A percentile compares a stretch with the other conserved stretches of the same genome.
phyloP scores from a whole-genome alignment of 2,888 invertebrate genomes.

The Hipparchia sbordonii region DNA sequence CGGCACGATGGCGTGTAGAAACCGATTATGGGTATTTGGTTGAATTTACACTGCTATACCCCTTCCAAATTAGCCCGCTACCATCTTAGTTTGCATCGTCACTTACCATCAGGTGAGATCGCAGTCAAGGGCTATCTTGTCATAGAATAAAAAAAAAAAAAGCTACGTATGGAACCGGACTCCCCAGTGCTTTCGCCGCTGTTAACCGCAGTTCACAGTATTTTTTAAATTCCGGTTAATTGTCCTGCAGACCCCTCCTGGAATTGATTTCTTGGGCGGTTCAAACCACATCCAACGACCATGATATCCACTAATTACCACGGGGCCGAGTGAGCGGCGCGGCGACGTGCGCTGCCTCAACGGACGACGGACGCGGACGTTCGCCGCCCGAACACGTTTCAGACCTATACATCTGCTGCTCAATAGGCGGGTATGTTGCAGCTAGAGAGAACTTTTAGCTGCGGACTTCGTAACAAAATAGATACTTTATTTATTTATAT shows the following conservation, averaged over 20 bases:
- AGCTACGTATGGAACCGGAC: too few species aligned
- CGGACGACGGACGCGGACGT: constrained; percentile 33
- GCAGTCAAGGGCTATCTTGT: too few species aligned
- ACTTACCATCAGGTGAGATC: too few species aligned
- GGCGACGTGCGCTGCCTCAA: constrained; percentile 21
- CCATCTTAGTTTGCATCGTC: too few species aligned
- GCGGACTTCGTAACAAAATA: not conserved
- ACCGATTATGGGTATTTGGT: too few species aligned
- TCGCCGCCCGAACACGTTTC: constrained; percentile 38
- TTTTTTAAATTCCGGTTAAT: not conserved
- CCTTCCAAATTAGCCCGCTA: too few species aligned
- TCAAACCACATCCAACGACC: constrained; percentile 11
- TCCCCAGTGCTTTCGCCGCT: too few species aligned
- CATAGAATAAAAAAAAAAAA: too few species aligned
- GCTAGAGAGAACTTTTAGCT: not conserved
- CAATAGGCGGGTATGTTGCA: constrained; percentile 50
- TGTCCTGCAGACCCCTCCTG: not conserved
- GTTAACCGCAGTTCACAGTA: too few species aligned
- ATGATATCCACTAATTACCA: constrained; percentile 31
- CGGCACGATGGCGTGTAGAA: too few species aligned
- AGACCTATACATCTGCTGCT: constrained; percentile 58
- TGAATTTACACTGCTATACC: too few species aligned
- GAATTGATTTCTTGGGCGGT: not conserved
- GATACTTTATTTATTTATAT: too few species aligned
- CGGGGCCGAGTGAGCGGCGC: constrained; percentile 26